Conservation (phyloP, 2,113 vertebrate genomes). For the Pionites leucogaster region DNA sequence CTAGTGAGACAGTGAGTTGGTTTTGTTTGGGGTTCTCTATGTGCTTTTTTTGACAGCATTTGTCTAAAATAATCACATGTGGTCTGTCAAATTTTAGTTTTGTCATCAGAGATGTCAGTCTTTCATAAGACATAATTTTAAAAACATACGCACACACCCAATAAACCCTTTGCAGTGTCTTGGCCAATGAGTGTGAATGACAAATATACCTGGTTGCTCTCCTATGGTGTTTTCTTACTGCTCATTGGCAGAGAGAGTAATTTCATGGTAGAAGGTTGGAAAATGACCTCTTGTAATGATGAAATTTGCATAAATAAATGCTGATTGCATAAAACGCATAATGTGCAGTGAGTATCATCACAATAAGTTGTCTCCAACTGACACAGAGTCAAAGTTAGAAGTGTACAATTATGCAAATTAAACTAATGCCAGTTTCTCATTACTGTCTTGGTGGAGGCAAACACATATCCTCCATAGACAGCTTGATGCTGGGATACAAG, state of each 20-base stretch:
- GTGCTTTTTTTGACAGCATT: conserved; percentile 51
- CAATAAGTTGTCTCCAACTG: conserved; percentile 92
- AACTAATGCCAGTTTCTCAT: conserved; percentile 94
- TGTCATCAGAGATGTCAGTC: conserved; percentile 69
- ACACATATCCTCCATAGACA: conserved; percentile 91
- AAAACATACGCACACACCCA: conserved; percentile 43
- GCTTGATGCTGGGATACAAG: conserved; percentile 84
- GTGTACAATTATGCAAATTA: conserved; percentile 96
- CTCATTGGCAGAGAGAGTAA: conserved; percentile 83
- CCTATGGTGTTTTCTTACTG: conserved; percentile 71
- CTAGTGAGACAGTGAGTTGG: neutral
- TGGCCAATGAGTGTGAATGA: conserved; percentile 68
- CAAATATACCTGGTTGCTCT: conserved; percentile 58
- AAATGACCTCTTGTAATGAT: conserved; percentile 93
- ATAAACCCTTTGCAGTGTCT: conserved; percentile 29
- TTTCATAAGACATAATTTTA: conserved; percentile 51
- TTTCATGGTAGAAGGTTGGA: conserved; percentile 92
- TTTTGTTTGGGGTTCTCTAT: conserved; percentile 27
- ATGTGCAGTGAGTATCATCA: conserved; percentile 86
- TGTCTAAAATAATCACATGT: conserved; percentile 64
- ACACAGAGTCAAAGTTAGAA: conserved; percentile 87
- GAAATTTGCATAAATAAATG: conserved; percentile 98
- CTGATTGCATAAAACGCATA: conserved; percentile 92
- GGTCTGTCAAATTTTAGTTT: conserved; percentile 61
- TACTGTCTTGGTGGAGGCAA: conserved; percentile 90